A percentile compares a stretch with the other conserved stretches of the same genome.
phyloP scores from a whole-genome alignment of 1,140 invertebrate genomes.

The Plectus sambesii region DNA sequence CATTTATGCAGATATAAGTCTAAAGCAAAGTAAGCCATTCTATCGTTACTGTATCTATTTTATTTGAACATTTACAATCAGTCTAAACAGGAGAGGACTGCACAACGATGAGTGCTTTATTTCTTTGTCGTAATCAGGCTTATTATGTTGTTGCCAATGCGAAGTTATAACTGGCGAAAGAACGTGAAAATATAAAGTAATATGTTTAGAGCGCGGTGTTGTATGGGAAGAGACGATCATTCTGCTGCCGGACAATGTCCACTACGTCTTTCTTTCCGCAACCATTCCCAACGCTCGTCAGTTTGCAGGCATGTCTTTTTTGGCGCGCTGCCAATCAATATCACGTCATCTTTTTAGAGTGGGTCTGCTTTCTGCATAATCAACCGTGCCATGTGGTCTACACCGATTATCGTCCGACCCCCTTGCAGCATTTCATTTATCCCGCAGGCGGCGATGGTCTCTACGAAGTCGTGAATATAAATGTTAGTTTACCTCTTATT shows the following conservation, averaged over 20 bases:
- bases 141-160: no score
- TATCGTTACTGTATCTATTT: no score
- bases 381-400: slow-evolving; percentile 98
- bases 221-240: slow-evolving; percentile 99
- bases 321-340: neutral
- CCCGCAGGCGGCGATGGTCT: slow-evolving; percentile 84
- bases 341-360: slow-evolving; percentile 56
- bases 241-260: slow-evolving; percentile 88
- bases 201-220: slow-evolving; percentile 69
- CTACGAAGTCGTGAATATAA: slow-evolving; percentile 87
- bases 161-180: no score
- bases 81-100: no score
- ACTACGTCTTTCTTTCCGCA: slow-evolving; percentile 96
- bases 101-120: no score
- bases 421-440: slow-evolving; percentile 94
- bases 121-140: no score
- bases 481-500: slow-evolving; percentile 51
- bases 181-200: no score
- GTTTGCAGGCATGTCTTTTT: slow-evolving; percentile 58
- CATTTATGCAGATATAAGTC: no score
- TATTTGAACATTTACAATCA: no score
- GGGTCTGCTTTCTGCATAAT: slow-evolving; percentile 83
- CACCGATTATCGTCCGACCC: slow-evolving; percentile 92
- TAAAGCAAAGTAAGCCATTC: no score
- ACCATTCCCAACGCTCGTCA: slow-evolving; percentile 96